These are phyloP conservation scores for Ophonus ardosiacus DNA, from an alignment of 2,888 invertebrate genomes.

Conservation along the genomic window DNA sequence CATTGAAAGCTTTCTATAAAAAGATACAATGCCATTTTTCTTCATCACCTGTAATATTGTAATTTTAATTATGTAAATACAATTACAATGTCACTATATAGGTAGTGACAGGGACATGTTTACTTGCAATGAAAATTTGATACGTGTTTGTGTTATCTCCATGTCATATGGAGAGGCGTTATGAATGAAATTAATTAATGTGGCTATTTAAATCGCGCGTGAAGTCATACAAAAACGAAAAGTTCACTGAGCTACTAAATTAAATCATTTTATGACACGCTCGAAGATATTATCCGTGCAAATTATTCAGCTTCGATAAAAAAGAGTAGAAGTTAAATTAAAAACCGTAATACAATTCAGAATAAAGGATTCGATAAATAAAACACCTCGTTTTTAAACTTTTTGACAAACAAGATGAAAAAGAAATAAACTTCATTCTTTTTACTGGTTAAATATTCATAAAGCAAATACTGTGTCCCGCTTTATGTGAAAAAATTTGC, in stretches of 20 bases:
- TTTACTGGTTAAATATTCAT: conserved; percentile 29
- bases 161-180: background rate
- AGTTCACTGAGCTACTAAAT: background rate
- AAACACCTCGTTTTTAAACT: conserved; percentile 13
- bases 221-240: background rate
- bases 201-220: conserved; percentile 12
- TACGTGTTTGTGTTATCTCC: background rate
- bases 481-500: conserved; percentile 30
- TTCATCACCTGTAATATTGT: too few relatives aligned
- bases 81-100: too few relatives aligned
- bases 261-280: conserved; percentile 13
- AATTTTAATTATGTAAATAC: too few relatives aligned
- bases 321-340: conserved; percentile 12
- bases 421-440: conserved; percentile 13
- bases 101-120: too few relatives aligned
- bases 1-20: too few relatives aligned
- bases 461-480: conserved; percentile 20
- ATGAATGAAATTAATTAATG: conserved; percentile 38
- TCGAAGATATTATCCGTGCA: conserved; percentile 22
- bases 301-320: conserved; percentile 23
- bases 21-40: too few relatives aligned
- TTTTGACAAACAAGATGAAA: conserved; percentile 21
- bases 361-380: background rate
- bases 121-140: background rate
- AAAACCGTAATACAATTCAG: background rate